phyloP scores from a whole-genome alignment of 2,113 vertebrate species.

The Gobiocypris rarus region DNA sequence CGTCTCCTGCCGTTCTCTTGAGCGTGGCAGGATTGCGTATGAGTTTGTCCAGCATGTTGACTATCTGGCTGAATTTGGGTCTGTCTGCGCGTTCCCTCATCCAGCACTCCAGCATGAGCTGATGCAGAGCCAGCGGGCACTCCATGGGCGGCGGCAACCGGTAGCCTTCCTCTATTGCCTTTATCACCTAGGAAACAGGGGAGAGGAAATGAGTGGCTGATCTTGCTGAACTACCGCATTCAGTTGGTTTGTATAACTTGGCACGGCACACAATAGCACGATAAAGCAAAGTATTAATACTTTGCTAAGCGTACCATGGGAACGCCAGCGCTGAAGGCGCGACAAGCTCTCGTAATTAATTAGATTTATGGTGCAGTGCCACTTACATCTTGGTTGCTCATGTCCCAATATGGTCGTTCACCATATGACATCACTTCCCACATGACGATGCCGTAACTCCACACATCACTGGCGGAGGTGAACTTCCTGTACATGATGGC shows the following conservation, averaged over 20 bases:
- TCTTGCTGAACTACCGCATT: neutral
- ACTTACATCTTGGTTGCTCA: conserved; percentile 98
- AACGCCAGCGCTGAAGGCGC: neutral
- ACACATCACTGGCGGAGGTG: conserved; percentile 94
- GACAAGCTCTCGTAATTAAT: neutral
- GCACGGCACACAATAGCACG: conserved; percentile 17
- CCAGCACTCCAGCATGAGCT: conserved; percentile 99
- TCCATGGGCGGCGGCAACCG: conserved; percentile 97
- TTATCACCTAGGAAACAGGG: conserved; percentile 85
- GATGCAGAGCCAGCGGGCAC: conserved; percentile 94
- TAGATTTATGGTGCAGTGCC: conserved; percentile 24
- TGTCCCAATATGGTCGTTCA: conserved; percentile 98
- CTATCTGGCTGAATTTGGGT: conserved; percentile 96
- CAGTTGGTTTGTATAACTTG: conserved; percentile 17
- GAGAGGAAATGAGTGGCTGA: conserved; percentile 42
- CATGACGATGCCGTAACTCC: conserved; percentile 98
- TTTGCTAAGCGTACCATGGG: neutral
- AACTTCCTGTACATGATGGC: conserved; percentile 98
- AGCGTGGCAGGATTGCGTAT: conserved; percentile 97
- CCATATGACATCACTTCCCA: conserved; percentile 99
- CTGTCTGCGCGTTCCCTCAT: conserved; percentile 94
- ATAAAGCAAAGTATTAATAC: neutral
- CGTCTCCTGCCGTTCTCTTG: conserved; percentile 92
- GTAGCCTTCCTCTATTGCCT: conserved; percentile 97
- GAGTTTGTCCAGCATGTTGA: conserved; percentile 99